Base-by-base conservation (phyloP, 2,888 invertebrate genomes). In the Dryobotodes eremita region DNA sequence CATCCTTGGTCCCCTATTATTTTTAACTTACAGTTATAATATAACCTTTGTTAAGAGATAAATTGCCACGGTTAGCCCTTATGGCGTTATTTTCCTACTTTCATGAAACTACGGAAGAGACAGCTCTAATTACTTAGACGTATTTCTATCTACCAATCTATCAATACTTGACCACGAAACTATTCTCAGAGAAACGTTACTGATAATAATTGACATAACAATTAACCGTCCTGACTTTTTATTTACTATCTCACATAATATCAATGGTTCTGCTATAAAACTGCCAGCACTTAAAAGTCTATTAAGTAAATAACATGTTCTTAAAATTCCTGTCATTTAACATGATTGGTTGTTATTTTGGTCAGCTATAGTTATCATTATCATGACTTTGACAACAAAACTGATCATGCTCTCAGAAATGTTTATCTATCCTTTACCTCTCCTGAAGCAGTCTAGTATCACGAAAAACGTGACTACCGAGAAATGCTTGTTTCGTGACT, bases 191-290 rank as follows among this genome's bases (percentile, higher is more conserved):
- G 7, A 57, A 50, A 82, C 48, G 36, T 55, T 81, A 73, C 20
- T 20, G 48, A 64, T 65, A 82, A 36, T 70, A 70, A 59, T 59
- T 66, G 50, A 65, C 64, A 65, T 53, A 46, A 57, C n/a, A 53
- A 70, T 69, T 66, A 64, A 75, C 64, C 84, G 50, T 61, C 48
- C 71, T 55, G 53, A 68, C 20, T 68, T 42, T 77, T 31, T 57
- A 83, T 46, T 50, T 64, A 42, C n/a, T 59, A 70, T 77, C 50
- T 69, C 46, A 42, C 23, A 20, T 1, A 53, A 55, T 48, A 84
- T 72, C 69, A 85, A 73, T 42, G 42, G 73, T 69, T 82, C 73
- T 73, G 46, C 23, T 64, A 26, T 53, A 42, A 42, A 48, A 57
- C 31, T 26, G 4, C 23, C 13, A 46, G 17, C 20, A n/a, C n/a